Conservation (phyloP, 2,888 invertebrate species). For the Neoascia interrupta region DNA sequence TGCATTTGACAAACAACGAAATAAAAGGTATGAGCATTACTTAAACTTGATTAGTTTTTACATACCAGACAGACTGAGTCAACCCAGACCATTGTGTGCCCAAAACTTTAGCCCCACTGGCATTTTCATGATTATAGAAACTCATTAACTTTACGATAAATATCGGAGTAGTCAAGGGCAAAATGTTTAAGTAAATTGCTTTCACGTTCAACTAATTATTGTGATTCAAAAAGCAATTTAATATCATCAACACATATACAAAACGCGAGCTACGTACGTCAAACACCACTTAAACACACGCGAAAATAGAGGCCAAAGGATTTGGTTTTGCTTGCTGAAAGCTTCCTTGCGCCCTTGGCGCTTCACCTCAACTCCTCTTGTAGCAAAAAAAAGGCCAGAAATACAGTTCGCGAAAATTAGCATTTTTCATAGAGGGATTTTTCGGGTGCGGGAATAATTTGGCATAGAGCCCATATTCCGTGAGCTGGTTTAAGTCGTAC, state of each 20-base stretch:
- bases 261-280: background rate
- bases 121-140: constrained; percentile 2
- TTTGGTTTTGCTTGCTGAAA: background rate
- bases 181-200: constrained; percentile 47
- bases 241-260: constrained; percentile 19
- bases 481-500: no score
- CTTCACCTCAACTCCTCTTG: constrained; percentile 6
- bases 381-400: constrained; percentile 7
- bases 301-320: background rate
- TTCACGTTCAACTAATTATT: constrained; percentile 42
- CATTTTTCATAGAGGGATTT: no score
- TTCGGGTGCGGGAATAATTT: constrained; percentile 38
- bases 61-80: no score
- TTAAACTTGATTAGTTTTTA: no score
- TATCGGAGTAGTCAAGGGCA: constrained; percentile 40
- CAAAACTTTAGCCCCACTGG: background rate
- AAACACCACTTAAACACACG: background rate
- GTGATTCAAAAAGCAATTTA: constrained; percentile 30
- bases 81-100: no score
- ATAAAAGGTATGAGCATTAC: no score
- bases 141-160: constrained; percentile 38
- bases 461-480: constrained; percentile 36
- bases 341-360: background rate
- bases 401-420: constrained; percentile 19
- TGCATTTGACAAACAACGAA: no score